phyloP scores from a whole-genome alignment of 1,140 invertebrate species.

The Danaus melanippus region DNA sequence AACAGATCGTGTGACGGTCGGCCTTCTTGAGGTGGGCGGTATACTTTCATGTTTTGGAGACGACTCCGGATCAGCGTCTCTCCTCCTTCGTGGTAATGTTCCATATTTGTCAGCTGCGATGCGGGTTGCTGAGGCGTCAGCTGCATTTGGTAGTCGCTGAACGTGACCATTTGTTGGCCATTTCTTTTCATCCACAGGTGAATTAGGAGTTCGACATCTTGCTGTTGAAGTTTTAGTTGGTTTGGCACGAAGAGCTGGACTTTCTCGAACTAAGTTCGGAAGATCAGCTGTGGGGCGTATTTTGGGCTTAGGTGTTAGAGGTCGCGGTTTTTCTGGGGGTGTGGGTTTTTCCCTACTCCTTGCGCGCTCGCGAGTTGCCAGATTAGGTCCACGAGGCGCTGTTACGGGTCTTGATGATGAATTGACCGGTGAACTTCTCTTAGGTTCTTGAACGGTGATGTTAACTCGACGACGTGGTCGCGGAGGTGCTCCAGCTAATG shows the following conservation, averaged over 20 bases:
- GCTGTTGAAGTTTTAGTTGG: constrained; percentile 74
- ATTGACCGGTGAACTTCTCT: constrained; percentile 48
- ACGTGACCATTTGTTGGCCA: constrained; percentile 71
- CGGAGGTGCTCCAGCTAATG: constrained; percentile 66
- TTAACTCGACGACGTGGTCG: constrained; percentile 57
- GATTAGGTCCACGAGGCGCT: constrained; percentile 66
- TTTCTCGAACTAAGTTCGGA: constrained; percentile 68
- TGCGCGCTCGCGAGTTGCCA: constrained; percentile 68
- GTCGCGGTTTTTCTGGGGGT: constrained; percentile 52
- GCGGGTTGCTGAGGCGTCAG: constrained; percentile 67
- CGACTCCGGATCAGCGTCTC: constrained; percentile 73
- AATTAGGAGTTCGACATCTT: constrained; percentile 74
- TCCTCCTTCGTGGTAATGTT: constrained; percentile 80
- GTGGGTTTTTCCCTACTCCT: constrained; percentile 72
- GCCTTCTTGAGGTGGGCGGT: constrained; percentile 57
- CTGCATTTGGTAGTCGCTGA: constrained; percentile 46
- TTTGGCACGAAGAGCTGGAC: constrained; percentile 66
- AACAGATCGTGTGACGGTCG: constrained; percentile 65
- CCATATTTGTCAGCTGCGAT: constrained; percentile 79
- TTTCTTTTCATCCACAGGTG: constrained; percentile 79
- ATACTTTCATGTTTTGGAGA: constrained; percentile 63
- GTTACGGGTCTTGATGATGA: constrained; percentile 71
- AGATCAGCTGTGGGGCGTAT: constrained; percentile 70
- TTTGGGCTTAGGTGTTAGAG: constrained; percentile 73
- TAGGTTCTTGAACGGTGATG: constrained; percentile 54